A percentile compares a stretch with the other conserved stretches of the same genome.
Conservation (phyloP, 1,140 invertebrate species). For the Riptortus pedestris region DNA sequence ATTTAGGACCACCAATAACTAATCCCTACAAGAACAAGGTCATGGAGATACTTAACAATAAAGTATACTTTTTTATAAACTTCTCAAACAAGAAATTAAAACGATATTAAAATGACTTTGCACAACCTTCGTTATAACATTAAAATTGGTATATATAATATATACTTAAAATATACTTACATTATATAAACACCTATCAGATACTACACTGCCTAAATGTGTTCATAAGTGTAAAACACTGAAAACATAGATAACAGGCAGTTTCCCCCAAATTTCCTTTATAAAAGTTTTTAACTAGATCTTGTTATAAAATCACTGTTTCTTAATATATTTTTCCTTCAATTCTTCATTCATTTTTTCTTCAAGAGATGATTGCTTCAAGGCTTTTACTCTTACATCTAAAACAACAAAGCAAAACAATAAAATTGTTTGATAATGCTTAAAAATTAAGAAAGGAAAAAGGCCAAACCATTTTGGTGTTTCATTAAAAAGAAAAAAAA, state of each 20-base stretch:
- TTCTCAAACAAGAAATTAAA: background rate
- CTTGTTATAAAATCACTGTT: slow-evolving; percentile 1
- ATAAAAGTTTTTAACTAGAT: background rate
- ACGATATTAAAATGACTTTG: background rate
- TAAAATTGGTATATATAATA: background rate
- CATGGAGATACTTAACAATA: no score
- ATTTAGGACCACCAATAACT: no score
- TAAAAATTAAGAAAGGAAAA: no score
- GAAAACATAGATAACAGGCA: background rate
- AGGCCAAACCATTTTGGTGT: no score
- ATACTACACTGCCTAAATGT: background rate
- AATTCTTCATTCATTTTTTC: slow-evolving; percentile 21
- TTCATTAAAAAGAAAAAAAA: no score
- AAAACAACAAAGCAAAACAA: no score
- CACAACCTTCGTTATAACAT: slow-evolving; percentile 1
- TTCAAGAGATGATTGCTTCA: background rate
- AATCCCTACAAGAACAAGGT: no score
- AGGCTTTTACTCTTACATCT: background rate
- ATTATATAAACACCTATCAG: slow-evolving; percentile 5
- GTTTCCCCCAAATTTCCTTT: background rate
- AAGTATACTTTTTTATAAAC: no score
- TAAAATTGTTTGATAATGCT: no score
- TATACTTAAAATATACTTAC: background rate
- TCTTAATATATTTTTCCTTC: slow-evolving; percentile 19
- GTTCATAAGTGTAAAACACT: background rate